These are phyloP conservation scores for Sinotaia quadrata DNA, from an alignment of 2,888 invertebrate species.

Conservation along the genomic window DNA sequence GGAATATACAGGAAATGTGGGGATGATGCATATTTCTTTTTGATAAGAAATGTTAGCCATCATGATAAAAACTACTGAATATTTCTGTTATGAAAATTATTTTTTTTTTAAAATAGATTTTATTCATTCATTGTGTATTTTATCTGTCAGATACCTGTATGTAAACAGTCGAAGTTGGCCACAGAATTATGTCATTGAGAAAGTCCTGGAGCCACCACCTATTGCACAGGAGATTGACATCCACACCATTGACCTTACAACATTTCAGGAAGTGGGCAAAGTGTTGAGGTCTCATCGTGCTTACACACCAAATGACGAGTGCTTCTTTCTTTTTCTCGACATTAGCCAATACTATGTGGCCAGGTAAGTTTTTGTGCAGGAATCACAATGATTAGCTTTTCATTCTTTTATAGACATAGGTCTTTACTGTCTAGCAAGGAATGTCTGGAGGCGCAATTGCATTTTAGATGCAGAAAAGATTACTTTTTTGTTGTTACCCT, in stretches of 20 bases:
- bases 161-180: slow-evolving; percentile 90
- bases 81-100: not conserved
- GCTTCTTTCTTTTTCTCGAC: slow-evolving; percentile 89
- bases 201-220: slow-evolving; percentile 85
- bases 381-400: too few relatives aligned
- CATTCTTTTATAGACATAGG: too few relatives aligned
- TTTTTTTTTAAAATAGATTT: not conserved
- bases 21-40: too few relatives aligned
- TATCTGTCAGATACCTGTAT: slow-evolving; percentile 78
- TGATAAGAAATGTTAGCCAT: not conserved
- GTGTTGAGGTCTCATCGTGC: slow-evolving; percentile 86
- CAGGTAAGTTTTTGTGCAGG: slow-evolving; percentile 80
- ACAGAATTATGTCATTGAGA: slow-evolving; percentile 81
- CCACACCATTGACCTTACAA: slow-evolving; percentile 86
- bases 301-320: slow-evolving; percentile 87
- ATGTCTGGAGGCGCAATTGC: too few relatives aligned
- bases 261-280: slow-evolving; percentile 82
- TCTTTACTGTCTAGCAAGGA: too few relatives aligned
- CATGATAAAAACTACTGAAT: not conserved
- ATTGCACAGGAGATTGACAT: slow-evolving; percentile 90
- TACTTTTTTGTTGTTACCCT: too few relatives aligned
- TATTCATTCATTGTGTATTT: not conserved
- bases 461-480: too few relatives aligned
- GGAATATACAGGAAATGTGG: too few relatives aligned
- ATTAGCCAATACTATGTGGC: slow-evolving; percentile 87